A percentile compares a stretch with the other conserved stretches of the same genome.
phyloP scores from a whole-genome alignment of 2,113 vertebrate genomes.

The Anarhynchus alexandrinus region DNA sequence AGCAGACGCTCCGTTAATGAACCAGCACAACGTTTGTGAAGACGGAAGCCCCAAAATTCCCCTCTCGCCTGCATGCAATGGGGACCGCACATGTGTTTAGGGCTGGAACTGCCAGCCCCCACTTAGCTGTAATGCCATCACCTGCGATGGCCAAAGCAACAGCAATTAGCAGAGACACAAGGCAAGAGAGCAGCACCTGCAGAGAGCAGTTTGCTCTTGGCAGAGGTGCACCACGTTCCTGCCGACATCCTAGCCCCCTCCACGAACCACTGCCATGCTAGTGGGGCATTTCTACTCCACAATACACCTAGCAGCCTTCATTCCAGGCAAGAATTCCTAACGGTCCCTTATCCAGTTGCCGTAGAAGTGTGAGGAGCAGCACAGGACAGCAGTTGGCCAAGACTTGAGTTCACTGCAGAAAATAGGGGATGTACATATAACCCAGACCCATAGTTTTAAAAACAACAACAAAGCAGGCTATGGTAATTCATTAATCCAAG shows the following conservation, averaged over 20 bases:
- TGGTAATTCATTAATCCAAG: neutral
- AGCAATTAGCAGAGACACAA: neutral
- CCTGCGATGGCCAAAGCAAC: neutral
- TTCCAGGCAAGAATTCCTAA: too few relatives aligned
- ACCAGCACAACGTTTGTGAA: neutral
- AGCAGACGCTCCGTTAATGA: neutral
- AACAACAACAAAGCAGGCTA: neutral
- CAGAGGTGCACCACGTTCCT: neutral
- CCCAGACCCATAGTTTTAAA: too few relatives aligned
- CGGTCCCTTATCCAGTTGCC: too few relatives aligned
- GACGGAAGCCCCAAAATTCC: neutral
- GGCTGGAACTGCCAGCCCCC: neutral
- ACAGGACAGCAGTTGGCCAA: neutral
- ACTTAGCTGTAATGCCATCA: neutral
- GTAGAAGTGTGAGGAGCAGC: neutral
- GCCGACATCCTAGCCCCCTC: neutral
- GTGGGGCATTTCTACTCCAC: neutral
- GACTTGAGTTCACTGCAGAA: neutral
- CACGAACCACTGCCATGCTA: accelerated
- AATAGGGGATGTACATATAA: neutral
- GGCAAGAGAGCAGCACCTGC: neutral
- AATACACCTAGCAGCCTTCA: neutral
- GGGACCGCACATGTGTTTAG: accelerated
- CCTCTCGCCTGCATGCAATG: neutral
- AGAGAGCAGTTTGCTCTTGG: neutral